Conservation (phyloP, 2,888 invertebrate species). For the Meganola albula region DNA sequence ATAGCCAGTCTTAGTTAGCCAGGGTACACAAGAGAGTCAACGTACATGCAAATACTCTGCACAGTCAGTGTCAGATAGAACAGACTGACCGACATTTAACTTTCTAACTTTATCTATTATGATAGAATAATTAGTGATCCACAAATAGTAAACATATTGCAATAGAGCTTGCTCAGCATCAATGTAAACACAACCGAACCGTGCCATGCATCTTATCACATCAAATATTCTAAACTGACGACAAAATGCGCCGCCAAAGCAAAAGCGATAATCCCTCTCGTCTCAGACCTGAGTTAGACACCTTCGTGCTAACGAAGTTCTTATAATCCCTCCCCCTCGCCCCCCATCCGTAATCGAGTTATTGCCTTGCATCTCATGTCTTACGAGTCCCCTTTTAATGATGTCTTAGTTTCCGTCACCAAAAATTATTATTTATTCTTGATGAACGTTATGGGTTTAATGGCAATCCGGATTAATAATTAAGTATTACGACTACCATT, state of each 20-base stretch:
- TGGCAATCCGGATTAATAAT: no score
- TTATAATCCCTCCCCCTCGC: slow-evolving; percentile 59
- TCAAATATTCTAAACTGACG: slow-evolving; percentile 46
- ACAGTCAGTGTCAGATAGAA: no score
- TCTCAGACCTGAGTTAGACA: slow-evolving; percentile 66
- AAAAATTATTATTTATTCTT: slow-evolving; percentile 13
- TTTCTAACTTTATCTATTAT: no score
- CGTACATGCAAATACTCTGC: no score
- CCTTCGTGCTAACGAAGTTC: slow-evolving; percentile 75
- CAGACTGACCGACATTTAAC: no score
- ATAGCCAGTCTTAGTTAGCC: no score
- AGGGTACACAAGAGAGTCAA: no score
- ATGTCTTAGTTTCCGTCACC: slow-evolving; percentile 33
- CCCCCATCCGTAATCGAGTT: slow-evolving; percentile 59
- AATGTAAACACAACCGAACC: slow-evolving; percentile 12
- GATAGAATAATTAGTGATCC: no score
- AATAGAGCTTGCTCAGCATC: slow-evolving; percentile 7
- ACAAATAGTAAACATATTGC: no score
- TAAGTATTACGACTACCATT: no score
- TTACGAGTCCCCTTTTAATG: slow-evolving; percentile 46
- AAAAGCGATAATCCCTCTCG: slow-evolving; percentile 67
- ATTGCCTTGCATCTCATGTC: slow-evolving; percentile 67
- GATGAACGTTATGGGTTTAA: no score
- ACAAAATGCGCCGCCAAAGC: slow-evolving; percentile 58
- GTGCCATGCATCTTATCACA: slow-evolving; percentile 30